Conservation (phyloP, 1,140 invertebrate genomes). For the Temnothorax longispinosus region DNA sequence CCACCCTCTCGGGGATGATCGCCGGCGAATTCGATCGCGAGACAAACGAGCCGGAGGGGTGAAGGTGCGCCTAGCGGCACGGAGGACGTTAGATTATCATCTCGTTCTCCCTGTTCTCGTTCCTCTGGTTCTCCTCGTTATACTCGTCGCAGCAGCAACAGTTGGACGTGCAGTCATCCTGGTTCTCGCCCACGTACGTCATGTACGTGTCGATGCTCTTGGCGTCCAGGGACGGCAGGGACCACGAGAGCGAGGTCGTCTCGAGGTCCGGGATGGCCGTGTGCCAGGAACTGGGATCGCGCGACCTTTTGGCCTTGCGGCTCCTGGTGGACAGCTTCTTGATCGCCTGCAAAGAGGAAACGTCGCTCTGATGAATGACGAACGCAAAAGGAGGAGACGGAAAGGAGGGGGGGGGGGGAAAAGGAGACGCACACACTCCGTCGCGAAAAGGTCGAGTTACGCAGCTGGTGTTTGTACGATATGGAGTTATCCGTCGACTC, state of each 20-base stretch:
- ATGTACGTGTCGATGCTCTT: constrained; percentile 83
- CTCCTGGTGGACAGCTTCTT: constrained; percentile 79
- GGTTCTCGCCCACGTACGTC: constrained; percentile 79
- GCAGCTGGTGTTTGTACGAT: not conserved
- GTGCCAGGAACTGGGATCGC: constrained; percentile 70
- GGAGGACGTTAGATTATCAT: constrained; percentile 81
- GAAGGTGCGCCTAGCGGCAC: not conserved
- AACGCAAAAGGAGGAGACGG: not conserved
- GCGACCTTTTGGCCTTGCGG: constrained; percentile 72
- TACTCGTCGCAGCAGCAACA: constrained; percentile 82
- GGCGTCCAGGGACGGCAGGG: constrained; percentile 79
- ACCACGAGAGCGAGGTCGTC: constrained; percentile 79
- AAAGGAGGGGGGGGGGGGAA: not conserved
- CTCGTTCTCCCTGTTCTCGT: constrained; percentile 84
- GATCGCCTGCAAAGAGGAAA: constrained; percentile 73
- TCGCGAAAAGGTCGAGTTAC: not conserved
- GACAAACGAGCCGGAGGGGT: not conserved
- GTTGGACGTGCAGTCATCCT: constrained; percentile 75
- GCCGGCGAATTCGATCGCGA: not conserved
- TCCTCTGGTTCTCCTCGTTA: constrained; percentile 82
- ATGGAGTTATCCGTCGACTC: constrained; percentile 4
- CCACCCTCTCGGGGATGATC: not conserved
- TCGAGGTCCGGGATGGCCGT: constrained; percentile 76
- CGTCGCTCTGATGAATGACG: not conserved
- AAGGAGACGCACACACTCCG: not conserved